A percentile compares a stretch with the other conserved stretches of the same genome.
phyloP scores from a whole-genome alignment of 2,113 vertebrate species.

The Sitta europaea region DNA sequence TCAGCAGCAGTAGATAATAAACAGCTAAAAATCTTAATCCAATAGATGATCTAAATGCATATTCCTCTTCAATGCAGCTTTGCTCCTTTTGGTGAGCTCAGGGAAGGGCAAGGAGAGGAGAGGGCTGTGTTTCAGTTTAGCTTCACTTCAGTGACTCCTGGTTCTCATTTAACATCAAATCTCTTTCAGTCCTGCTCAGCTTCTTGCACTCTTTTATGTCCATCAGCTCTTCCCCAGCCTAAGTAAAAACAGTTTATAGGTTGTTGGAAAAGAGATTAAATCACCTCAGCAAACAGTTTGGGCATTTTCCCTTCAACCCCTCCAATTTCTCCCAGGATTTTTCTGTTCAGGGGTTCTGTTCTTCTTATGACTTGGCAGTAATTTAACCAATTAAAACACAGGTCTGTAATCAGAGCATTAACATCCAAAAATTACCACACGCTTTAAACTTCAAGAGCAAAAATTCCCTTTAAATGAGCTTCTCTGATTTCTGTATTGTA shows the following conservation, averaged over 20 bases:
- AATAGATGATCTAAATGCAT: background rate
- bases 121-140: background rate
- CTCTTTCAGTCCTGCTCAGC: background rate
- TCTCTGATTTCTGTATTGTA: fast-evolving
- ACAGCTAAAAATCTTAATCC: background rate
- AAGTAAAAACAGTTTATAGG: background rate
- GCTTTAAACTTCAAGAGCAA: background rate
- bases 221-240: background rate
- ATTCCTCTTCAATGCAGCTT: background rate
- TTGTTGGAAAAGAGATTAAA: background rate
- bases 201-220: conserved; percentile 2
- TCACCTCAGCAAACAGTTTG: background rate
- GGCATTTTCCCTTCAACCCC: background rate
- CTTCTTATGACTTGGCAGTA: background rate
- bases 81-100: background rate
- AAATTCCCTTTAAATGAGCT: background rate
- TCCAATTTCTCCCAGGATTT: background rate
- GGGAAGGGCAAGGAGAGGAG: background rate
- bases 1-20: background rate
- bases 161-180: conserved; percentile 35
- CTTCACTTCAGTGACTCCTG: background rate
- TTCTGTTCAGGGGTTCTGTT: background rate
- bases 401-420: background rate
- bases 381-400: background rate
- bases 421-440: background rate